Percentiles rank a stretch among this genome's conserved stretches.
phyloP scores from a whole-genome alignment of 2,113 vertebrate genomes.

The Hiodon alosoides region DNA sequence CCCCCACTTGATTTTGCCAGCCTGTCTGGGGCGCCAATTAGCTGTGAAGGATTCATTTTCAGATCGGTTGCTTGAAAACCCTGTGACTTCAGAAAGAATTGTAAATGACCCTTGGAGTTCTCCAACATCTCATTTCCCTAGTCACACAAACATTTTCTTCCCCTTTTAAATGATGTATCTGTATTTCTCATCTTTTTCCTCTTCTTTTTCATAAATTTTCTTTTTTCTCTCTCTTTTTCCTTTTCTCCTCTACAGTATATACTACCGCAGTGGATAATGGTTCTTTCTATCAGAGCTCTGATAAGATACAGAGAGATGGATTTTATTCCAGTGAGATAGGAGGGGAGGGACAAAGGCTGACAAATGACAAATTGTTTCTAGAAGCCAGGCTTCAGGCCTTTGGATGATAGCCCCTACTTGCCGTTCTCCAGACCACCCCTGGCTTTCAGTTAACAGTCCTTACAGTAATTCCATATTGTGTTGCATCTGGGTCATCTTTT shows the following conservation, averaged over 20 bases:
- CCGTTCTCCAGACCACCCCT: no score
- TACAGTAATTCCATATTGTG: no score
- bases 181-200: not conserved
- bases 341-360: no score
- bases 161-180: not conserved
- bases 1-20: not conserved
- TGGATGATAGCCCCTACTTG: no score
- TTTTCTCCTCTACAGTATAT: not conserved
- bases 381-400: no score
- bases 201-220: not conserved
- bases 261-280: not conserved
- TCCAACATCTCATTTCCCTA: not conserved
- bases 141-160: not conserved
- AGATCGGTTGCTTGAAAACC: not conserved
- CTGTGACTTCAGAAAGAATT: constrained; percentile 7
- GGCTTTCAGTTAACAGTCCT: no score
- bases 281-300: not conserved
- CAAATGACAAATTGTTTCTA: no score
- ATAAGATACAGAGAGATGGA: no score
- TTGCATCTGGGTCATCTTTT: no score
- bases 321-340: no score
- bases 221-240: not conserved
- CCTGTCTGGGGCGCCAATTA: constrained; percentile 3
- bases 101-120: not conserved
- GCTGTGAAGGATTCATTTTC: constrained; percentile 4